A percentile compares a stretch with the other conserved stretches of the same genome.
These are phyloP conservation scores for Himalopsyche tibetana DNA, from an alignment of 2,888 invertebrate genomes.

Conservation along the genomic window DNA sequence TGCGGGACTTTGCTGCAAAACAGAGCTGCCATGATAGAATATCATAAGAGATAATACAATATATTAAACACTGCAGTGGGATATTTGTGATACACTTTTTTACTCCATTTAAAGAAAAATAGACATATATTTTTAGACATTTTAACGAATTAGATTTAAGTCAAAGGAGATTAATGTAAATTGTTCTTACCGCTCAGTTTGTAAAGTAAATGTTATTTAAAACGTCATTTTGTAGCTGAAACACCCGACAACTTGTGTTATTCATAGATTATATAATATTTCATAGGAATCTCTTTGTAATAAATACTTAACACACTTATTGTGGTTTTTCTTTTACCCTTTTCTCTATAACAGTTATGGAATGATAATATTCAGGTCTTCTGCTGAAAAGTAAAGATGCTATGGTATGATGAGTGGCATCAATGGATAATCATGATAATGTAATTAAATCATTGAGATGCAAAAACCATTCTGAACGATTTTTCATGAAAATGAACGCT, in stretches of 20 bases:
- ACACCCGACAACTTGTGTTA: not conserved
- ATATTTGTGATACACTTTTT: slow-evolving; percentile 43
- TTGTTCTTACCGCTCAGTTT: not conserved
- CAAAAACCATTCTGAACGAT: too few species aligned
- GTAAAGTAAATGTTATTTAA: not conserved
- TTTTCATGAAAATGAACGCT: too few species aligned
- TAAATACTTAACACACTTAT: slow-evolving; percentile 14
- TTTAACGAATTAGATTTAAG: slow-evolving; percentile 3
- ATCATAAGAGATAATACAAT: not conserved
- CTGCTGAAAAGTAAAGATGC: too few species aligned
- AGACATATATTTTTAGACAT: slow-evolving; percentile 36
- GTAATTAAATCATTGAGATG: too few species aligned
- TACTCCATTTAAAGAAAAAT: slow-evolving; percentile 1
- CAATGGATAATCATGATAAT: too few species aligned
- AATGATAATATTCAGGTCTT: too few species aligned
- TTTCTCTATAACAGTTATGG: too few species aligned
- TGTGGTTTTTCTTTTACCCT: too few species aligned
- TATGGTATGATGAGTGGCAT: too few species aligned
- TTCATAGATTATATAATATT: slow-evolving; percentile 1
- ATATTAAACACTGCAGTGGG: slow-evolving; percentile 6
- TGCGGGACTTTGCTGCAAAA: slow-evolving; percentile 73
- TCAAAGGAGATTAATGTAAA: not conserved
- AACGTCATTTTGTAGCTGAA: not conserved
- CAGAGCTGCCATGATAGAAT: slow-evolving; percentile 46
- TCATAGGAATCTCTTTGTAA: slow-evolving; percentile 23